These are phyloP conservation scores for Armadillidium nasatum DNA, from an alignment of 1,140 invertebrate genomes.

Conservation along the genomic window DNA sequence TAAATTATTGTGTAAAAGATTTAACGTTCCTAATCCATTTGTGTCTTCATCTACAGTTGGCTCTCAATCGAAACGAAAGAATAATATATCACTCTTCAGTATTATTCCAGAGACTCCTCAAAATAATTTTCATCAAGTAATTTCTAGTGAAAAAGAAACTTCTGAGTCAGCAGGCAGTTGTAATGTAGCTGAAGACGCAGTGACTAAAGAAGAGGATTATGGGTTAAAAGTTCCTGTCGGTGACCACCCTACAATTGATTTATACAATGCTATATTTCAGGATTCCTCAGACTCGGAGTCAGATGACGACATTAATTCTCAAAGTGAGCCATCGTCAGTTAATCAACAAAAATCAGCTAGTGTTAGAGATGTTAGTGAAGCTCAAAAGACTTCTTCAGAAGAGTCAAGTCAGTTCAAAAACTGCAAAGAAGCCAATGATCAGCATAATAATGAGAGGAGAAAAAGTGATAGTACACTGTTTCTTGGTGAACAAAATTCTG, in stretches of 20 bases:
- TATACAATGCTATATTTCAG: constrained; percentile 57
- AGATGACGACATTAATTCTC: not conserved
- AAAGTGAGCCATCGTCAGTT: too few relatives aligned
- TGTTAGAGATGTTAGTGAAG: too few relatives aligned
- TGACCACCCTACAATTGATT: constrained; percentile 51
- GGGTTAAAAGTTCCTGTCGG: constrained; percentile 34
- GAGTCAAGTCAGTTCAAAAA: too few relatives aligned
- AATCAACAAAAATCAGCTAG: too few relatives aligned
- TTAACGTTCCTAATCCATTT: constrained; percentile 85
- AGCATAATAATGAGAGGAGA: too few relatives aligned
- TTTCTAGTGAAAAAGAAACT: constrained; percentile 2
- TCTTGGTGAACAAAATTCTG: too few relatives aligned
- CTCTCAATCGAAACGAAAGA: not conserved
- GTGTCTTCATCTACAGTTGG: not conserved
- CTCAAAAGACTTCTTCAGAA: too few relatives aligned
- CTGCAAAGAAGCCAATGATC: too few relatives aligned
- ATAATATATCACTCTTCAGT: not conserved
- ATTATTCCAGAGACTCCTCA: not conserved
- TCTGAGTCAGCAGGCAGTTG: not conserved
- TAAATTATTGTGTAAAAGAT: constrained; percentile 79
- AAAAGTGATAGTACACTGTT: too few relatives aligned
- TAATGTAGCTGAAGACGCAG: not conserved
- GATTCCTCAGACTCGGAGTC: constrained; percentile 46
- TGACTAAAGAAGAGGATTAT: not conserved
- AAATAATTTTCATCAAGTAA: not conserved